phyloP scores from a whole-genome alignment of 35 echinoderm and acorn worm genomes.

The Apostichopus parvimensis region DNA sequence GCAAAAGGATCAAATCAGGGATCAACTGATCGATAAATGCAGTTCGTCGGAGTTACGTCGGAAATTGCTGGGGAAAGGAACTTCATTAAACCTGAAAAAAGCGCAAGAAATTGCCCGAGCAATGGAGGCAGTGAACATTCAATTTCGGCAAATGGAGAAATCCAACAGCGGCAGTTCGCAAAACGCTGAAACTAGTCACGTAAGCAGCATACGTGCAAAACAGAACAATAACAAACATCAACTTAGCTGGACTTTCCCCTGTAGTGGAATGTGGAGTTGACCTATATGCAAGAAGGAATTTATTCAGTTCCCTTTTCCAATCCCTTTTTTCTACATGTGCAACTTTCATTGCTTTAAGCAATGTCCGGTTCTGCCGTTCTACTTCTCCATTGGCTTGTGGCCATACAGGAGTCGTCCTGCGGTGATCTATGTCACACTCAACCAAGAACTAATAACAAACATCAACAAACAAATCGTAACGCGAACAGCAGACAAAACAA shows the following conservation, averaged over 20 bases:
- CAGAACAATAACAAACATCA: neutral
- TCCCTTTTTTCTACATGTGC: neutral
- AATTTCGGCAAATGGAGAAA: slow-evolving; percentile 6
- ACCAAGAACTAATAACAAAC: neutral
- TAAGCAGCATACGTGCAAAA: neutral
- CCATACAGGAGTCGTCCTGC: neutral
- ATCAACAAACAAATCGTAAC: neutral
- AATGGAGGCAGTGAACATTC: neutral
- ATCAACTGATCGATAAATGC: slow-evolving; percentile 7
- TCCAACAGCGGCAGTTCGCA: neutral
- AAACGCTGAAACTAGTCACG: neutral
- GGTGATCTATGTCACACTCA: neutral
- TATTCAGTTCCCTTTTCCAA: neutral
- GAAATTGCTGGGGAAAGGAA: slow-evolving; percentile 15
- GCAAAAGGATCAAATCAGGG: neutral
- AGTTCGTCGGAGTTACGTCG: neutral
- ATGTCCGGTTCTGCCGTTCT: neutral
- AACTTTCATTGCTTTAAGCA: neutral
- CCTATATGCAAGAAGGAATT: slow-evolving; percentile 1
- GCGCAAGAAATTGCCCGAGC: neutral
- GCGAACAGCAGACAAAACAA: neutral
- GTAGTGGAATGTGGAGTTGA: slow-evolving; percentile 26
- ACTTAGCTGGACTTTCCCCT: neutral
- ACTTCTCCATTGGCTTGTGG: neutral
- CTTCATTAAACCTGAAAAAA: neutral